phyloP scores from a whole-genome alignment of 2,113 vertebrate genomes.

The Hippocampus abdominalis region DNA sequence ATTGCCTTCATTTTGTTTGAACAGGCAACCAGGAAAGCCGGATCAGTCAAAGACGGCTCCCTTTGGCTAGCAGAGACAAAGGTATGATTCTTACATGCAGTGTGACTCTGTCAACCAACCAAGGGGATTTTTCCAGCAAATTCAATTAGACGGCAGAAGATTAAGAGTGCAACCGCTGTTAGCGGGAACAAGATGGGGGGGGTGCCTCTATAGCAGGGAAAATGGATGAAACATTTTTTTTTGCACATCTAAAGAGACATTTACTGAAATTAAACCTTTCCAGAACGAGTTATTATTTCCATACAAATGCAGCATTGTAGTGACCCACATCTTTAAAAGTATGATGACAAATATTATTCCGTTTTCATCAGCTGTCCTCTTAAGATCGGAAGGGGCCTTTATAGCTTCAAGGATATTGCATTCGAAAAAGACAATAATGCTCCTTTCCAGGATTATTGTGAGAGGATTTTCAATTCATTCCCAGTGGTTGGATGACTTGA shows the following conservation, averaged over 20 bases:
- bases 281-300: background rate
- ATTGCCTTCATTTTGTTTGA: constrained; percentile 26
- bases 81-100: constrained; percentile 66
- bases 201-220: background rate
- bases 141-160: constrained; percentile 15
- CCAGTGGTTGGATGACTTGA: background rate
- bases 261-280: background rate
- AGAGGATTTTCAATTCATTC: background rate
- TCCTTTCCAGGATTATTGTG: too few species aligned
- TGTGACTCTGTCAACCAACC: background rate
- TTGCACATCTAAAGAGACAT: background rate
- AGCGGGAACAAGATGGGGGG: background rate
- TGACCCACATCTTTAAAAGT: background rate
- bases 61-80: constrained; percentile 92
- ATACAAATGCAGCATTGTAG: background rate
- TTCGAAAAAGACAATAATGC: too few species aligned
- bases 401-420: background rate
- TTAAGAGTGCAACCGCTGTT: background rate
- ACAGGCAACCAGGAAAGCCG: constrained; percentile 79
- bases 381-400: background rate
- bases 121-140: background rate
- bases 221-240: constrained; percentile 6
- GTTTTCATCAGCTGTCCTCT: background rate
- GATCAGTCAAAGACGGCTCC: constrained; percentile 81
- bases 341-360: too few species aligned